phyloP scores from a whole-genome alignment of 2,888 invertebrate genomes.

The Coecobrya sp. region DNA sequence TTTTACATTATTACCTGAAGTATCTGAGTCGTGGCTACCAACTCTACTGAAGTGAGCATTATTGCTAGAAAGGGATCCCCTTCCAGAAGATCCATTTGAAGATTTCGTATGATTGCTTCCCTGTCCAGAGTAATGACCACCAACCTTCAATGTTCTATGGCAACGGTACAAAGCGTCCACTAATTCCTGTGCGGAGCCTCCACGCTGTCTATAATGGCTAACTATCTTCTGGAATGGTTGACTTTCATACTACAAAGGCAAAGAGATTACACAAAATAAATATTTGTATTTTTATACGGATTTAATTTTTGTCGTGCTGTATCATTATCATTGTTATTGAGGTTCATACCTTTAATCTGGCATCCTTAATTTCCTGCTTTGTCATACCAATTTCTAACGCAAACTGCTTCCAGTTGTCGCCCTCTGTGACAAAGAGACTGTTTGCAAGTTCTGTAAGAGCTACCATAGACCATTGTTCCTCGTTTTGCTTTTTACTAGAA shows the following conservation, averaged over 20 bases:
- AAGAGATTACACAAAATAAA: constrained; percentile 8
- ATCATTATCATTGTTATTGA: no score
- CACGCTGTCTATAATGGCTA: constrained; percentile 86
- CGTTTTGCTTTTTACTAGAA: constrained; percentile 53
- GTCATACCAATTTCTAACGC: constrained; percentile 87
- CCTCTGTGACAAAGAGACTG: constrained; percentile 86
- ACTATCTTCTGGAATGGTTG: constrained; percentile 87
- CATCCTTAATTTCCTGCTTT: constrained; percentile 86
- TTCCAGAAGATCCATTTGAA: constrained; percentile 77
- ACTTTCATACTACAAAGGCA: constrained; percentile 53
- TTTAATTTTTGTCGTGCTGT: no score
- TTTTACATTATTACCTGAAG: no score
- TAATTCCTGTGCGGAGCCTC: constrained; percentile 87
- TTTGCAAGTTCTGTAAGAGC: constrained; percentile 87
- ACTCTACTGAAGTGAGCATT: constrained; percentile 15
- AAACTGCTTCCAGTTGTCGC: constrained; percentile 87
- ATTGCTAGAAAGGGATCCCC: constrained; percentile 65
- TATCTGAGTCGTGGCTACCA: constrained; percentile 76
- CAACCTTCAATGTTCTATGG: constrained; percentile 84
- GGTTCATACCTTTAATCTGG: constrained; percentile 85
- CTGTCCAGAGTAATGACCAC: not conserved
- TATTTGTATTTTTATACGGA: no score
- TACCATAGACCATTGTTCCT: constrained; percentile 86
- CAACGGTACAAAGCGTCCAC: constrained; percentile 87
- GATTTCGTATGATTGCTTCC: constrained; percentile 55